Base-by-base conservation (phyloP, 2,888 invertebrate genomes). In the Conchocele bisecta region DNA sequence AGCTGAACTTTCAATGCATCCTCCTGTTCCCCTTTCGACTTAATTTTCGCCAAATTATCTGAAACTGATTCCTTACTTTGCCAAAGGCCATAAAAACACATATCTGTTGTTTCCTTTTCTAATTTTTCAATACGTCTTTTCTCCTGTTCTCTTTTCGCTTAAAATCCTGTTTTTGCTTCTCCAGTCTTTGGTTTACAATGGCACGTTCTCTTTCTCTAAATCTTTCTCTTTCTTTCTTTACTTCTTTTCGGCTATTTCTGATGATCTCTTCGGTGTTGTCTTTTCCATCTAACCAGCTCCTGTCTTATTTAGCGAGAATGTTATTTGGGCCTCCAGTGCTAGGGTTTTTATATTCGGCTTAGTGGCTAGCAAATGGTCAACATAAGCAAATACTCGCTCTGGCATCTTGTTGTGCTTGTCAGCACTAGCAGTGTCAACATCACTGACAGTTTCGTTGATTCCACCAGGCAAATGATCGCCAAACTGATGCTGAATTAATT, bases 331-430 rank as follows among this genome's bases (percentile, higher is more conserved):
- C 17, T 61, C 48, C 9, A 54, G 20, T 1, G 56, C 60, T 24
- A 48, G 54, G 13, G 56, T 54, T 26, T 31, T 39, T 5, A 60
- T 60, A 31, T 68, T 60, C 6, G 53, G 53, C 26, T 59, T 67
- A 41, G 58, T 20, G 1, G 46, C 17, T 17, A 50, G 31, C 4
- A 65, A 17, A 51, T 64, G 20, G 15, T 64, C 64, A 2, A 56
- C 29, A 37, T 37, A 46, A 1, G 64, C 31, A 26, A 64, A 56
- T 15, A 56, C 56, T 31, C 64, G n/a, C 41, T 56, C 64, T 15
- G 56, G 64, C 37, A 35, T 56, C 31, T 56, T 56, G 28, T 64
- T 64, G 33, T 64, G 56, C 29, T 64, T 64, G 26, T 64, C 56
- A 26, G 28, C 56, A 48, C 61, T 61, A 26, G 17, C 15, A 3